A percentile compares a stretch with the other conserved stretches of the same genome.
These are phyloP conservation scores for Sinodicranocentrus sp. DNA, from an alignment of 2,888 invertebrate genomes.

Conservation along the genomic window DNA sequence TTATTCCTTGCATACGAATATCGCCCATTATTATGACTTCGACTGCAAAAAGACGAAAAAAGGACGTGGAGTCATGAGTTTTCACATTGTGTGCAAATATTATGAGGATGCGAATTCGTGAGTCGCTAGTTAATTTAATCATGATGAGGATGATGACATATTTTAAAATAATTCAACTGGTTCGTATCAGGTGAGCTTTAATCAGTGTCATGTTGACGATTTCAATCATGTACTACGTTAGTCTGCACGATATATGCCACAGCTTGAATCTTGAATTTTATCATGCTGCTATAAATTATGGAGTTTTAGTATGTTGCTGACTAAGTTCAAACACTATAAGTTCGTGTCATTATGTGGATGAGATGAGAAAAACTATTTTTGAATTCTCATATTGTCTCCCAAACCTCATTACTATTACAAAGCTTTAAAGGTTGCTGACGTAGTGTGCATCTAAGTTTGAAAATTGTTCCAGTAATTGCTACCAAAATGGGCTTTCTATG, in stretches of 20 bases:
- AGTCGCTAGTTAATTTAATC: background rate
- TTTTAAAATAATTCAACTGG: constrained; percentile 12
- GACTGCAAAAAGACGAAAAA: too few relatives aligned
- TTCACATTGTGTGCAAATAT: background rate
- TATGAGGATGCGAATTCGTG: background rate
- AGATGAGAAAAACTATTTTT: background rate
- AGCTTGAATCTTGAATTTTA: too few relatives aligned
- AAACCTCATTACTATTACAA: background rate
- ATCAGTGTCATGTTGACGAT: too few relatives aligned
- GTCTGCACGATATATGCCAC: too few relatives aligned
- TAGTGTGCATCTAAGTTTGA: too few relatives aligned
- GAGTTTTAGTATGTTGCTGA: too few relatives aligned
- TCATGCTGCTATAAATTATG: too few relatives aligned
- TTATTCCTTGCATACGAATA: background rate
- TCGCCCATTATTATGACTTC: background rate
- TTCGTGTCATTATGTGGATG: background rate
- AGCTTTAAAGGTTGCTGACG: too few relatives aligned
- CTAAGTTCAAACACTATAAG: background rate
- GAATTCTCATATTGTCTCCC: constrained; percentile 5
- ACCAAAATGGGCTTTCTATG: too few relatives aligned
- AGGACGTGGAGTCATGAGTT: background rate
- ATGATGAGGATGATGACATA: constrained; percentile 23
- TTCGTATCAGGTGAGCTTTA: background rate
- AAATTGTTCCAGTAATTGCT: too few relatives aligned
- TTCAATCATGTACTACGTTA: too few relatives aligned